Conservation (phyloP, 53 echinoderm and acorn worm genomes). For the Zoroaster sp. region DNA sequence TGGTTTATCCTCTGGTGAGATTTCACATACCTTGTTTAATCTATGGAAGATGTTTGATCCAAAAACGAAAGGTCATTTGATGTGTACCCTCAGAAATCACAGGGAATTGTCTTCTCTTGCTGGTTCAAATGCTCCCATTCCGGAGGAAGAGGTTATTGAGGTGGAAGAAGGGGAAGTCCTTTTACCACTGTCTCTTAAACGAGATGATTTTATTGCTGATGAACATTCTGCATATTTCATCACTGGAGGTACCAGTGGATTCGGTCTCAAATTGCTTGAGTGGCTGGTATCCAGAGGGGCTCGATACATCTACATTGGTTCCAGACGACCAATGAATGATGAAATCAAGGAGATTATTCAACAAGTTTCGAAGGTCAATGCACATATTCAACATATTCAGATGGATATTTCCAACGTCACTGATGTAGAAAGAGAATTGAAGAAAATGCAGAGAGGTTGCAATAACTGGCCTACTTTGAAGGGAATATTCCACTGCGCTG, state of each 20-base stretch:
- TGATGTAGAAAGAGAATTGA: slow-evolving; percentile 4
- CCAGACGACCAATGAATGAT: slow-evolving; percentile 28
- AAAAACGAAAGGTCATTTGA: not conserved
- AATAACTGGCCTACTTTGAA: slow-evolving; percentile 17
- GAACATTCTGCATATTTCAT: slow-evolving; percentile 63
- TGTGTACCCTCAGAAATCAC: not conserved
- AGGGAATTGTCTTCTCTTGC: not conserved
- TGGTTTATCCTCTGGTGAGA: not conserved
- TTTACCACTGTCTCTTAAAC: not conserved
- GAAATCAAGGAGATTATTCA: slow-evolving; percentile 15
- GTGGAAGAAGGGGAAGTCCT: not conserved
- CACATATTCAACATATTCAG: slow-evolving; percentile 32
- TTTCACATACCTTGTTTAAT: slow-evolving; percentile 9
- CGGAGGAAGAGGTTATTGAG: not conserved
- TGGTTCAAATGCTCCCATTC: not conserved
- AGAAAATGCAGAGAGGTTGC: not conserved
- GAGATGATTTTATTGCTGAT: slow-evolving; percentile 19
- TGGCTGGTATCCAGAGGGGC: slow-evolving; percentile 68
- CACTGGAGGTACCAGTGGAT: slow-evolving; percentile 73
- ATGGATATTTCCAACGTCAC: slow-evolving; percentile 49
- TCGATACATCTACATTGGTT: slow-evolving; percentile 40
- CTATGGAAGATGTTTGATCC: slow-evolving; percentile 26
- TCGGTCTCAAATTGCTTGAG: slow-evolving; percentile 60
- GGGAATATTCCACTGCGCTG: slow-evolving; percentile 75
- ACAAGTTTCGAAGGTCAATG: not conserved